Conservation (phyloP, 2,797 vertebrate species). For the Muscicapa comitata region DNA sequence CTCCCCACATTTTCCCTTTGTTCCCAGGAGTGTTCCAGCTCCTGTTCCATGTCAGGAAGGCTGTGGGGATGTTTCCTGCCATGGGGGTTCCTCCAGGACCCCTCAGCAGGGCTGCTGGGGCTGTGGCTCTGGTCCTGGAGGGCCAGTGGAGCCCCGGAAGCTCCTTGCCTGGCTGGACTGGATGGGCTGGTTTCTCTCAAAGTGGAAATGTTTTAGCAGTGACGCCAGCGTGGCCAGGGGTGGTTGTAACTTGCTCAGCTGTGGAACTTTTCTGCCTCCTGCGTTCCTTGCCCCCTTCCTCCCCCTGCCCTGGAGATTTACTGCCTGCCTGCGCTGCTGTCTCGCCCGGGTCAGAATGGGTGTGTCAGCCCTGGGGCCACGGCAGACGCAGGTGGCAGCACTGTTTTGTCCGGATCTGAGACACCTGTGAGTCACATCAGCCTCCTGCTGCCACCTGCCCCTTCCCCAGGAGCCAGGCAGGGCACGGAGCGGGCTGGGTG, state of each 20-base stretch:
- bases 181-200: conserved; percentile 49
- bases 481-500: background rate
- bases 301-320: background rate
- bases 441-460: background rate
- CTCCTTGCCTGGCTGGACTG: conserved; percentile 29
- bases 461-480: background rate
- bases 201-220: conserved; percentile 43
- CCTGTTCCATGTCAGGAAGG: background rate
- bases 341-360: background rate
- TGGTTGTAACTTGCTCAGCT: conserved; percentile 35
- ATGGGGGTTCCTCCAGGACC: background rate
- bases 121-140: background rate
- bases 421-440: background rate
- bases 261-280: conserved; percentile 12
- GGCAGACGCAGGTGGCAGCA: background rate
- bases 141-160: background rate
- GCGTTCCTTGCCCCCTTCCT: conserved; percentile 8
- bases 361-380: background rate
- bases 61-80: background rate
- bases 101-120: background rate
- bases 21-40: background rate
- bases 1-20: background rate
- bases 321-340: background rate
- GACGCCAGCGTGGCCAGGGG: conserved; percentile 28
- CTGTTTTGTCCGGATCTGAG: background rate